These are phyloP conservation scores for Sycophaga agraensis DNA, from an alignment of 1,140 invertebrate genomes.

Conservation along the genomic window DNA sequence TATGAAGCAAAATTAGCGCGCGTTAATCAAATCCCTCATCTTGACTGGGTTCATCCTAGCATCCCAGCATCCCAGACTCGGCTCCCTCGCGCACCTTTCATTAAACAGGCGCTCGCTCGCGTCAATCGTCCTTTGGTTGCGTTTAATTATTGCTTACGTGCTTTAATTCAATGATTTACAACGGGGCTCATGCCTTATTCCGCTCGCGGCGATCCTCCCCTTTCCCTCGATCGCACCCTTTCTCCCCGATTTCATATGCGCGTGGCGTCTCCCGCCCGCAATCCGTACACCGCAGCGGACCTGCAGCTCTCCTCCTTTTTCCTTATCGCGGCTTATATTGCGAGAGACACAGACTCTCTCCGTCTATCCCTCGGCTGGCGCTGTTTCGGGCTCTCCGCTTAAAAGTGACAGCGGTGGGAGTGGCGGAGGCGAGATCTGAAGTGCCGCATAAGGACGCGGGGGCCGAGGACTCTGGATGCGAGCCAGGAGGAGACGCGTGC, in stretches of 20 bases:
- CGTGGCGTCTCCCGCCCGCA: neutral
- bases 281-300: neutral
- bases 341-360: neutral
- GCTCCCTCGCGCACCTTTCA: neutral
- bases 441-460: conserved; percentile 4
- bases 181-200: conserved; percentile 22
- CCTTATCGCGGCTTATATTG: neutral
- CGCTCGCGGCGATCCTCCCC: no score
- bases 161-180: conserved; percentile 23
- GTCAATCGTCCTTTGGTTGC: neutral
- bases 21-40: no score
- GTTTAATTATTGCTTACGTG: conserved; percentile 26
- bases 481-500: neutral
- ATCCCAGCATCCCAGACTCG: no score
- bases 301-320: neutral
- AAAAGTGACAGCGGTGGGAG: neutral
- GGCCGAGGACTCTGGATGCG: conserved; percentile 3
- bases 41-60: no score
- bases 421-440: neutral
- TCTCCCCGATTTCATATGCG: conserved; percentile 15
- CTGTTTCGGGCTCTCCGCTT: conserved; percentile 3
- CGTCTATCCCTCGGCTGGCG: neutral
- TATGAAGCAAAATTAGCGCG: no score
- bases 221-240: no score
- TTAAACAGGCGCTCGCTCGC: neutral